Conservation (phyloP, 2,113 vertebrate species). For the Hiodon alosoides region DNA sequence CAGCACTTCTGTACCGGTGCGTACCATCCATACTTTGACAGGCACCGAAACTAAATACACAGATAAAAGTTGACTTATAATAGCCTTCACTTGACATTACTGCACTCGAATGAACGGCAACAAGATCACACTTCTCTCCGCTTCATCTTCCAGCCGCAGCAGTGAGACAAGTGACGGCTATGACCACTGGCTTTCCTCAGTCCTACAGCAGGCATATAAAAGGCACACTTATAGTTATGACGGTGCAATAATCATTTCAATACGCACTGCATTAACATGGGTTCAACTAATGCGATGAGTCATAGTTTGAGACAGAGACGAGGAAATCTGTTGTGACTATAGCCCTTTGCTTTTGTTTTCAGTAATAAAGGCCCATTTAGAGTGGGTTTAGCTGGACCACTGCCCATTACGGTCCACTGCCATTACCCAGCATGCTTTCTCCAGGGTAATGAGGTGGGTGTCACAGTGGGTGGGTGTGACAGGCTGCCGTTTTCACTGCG, state of each 20-base stretch:
- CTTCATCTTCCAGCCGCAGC: background rate
- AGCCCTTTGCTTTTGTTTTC: constrained; percentile 59
- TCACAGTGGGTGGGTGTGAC: constrained; percentile 58
- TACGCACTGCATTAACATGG: constrained; percentile 35
- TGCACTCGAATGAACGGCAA: background rate
- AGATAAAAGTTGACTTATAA: background rate
- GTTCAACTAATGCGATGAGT: constrained; percentile 44
- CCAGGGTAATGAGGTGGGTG: constrained; percentile 65
- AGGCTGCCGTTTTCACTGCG: constrained; percentile 58
- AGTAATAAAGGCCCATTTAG: constrained; percentile 57
- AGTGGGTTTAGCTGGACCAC: constrained; percentile 53
- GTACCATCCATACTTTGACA: too few relatives aligned
- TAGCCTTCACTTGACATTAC: background rate
- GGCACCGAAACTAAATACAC: background rate
- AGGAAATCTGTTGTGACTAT: constrained; percentile 48
- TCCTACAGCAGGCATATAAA: background rate
- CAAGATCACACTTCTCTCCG: background rate
- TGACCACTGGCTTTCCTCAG: background rate
- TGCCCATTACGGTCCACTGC: constrained; percentile 61
- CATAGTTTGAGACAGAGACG: constrained; percentile 47
- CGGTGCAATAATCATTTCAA: constrained; percentile 37
- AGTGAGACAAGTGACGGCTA: background rate
- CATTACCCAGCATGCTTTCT: constrained; percentile 63
- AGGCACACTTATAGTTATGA: constrained; percentile 35
- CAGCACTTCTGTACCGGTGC: too few relatives aligned